Evolutionary conservation across 2,797 vertebrate species (phyloP), one percentile per base, ranked within the genome.

Genomic region (Sebastes matsubarae): DNA sequence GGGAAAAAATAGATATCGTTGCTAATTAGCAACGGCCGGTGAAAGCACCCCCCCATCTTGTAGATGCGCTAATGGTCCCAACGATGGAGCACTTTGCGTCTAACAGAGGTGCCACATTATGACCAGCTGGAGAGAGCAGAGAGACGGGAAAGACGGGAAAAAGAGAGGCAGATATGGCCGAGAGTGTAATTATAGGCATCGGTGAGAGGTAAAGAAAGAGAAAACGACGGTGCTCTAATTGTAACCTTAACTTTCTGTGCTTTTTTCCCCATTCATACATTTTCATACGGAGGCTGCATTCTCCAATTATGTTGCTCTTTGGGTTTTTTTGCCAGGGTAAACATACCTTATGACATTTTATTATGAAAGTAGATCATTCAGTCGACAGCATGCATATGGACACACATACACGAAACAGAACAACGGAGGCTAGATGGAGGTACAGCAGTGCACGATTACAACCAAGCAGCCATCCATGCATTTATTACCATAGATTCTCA

Each of bases 401-500:
- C 30, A 7, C 13, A 13, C 20, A 22, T 20, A 7, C 13, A 22
- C 20, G 8, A 1, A 36, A 67, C 42, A 52, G 50, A 52, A n/a
- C 8, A n/a, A n/a, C 20, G 4, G 50, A 52, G 50, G 50, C 50
- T n/a, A 4, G 20, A n/a, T 16, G 70, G 72, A 50, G 52, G 61
- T 30, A 68, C 59, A 77, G 69, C 71, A 77, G 75, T 10, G 69
- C 55, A 18, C n/a, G 68, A 87, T 81, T 64, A 84, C 64, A 81
- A 72, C 72, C 61, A 70, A 81, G 66, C 82, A 82, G 77, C 61
- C 81, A 34, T 66, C 54, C 73, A 30, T 63, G 88, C 86, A 90
- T 78, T 36, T 60, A 90, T 93, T 86, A 89, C 20, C 85, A 91
- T 75, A 83, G 74, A 91, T 88, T 87, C 78, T 34, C 87, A 92